These are phyloP conservation scores for Chamaetylas fuelleborni DNA, from an alignment of 2,113 vertebrate species.

Conservation along the genomic window DNA sequence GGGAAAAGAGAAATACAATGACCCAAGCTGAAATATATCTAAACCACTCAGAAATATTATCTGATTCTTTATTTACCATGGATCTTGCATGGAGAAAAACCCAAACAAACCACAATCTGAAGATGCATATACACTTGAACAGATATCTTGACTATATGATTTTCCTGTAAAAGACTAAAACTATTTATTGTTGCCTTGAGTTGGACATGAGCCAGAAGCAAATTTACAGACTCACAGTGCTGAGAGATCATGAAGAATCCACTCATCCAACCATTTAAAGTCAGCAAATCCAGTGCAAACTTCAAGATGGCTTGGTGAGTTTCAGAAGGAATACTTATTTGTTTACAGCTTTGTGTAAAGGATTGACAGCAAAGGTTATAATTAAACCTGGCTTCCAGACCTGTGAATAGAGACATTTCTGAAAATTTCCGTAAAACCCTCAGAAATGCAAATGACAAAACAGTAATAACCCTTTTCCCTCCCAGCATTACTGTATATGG, in stretches of 20 bases:
- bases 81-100: not conserved
- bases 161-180: not conserved
- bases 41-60: not conserved
- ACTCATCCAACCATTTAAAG: not conserved
- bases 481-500: not conserved
- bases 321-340: not conserved
- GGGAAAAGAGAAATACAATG: not conserved
- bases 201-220: not conserved
- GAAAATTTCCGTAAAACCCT: not conserved
- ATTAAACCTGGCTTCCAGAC: not conserved
- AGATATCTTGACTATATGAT: not conserved
- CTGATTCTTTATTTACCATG: not conserved
- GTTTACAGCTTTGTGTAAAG: not conserved
- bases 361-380: not conserved
- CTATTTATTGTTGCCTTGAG: not conserved
- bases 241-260: not conserved
- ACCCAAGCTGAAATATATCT: not conserved
- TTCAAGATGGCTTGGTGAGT: not conserved
- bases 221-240: not conserved
- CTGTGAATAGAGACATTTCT: not conserved
- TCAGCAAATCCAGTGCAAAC: not conserved
- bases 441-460: not conserved
- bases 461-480: fast-evolving
- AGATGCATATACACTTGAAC: not conserved
- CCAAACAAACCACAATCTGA: not conserved